Base-by-base conservation (phyloP, 1,140 invertebrate genomes). In the Caenorhabditis latens region DNA sequence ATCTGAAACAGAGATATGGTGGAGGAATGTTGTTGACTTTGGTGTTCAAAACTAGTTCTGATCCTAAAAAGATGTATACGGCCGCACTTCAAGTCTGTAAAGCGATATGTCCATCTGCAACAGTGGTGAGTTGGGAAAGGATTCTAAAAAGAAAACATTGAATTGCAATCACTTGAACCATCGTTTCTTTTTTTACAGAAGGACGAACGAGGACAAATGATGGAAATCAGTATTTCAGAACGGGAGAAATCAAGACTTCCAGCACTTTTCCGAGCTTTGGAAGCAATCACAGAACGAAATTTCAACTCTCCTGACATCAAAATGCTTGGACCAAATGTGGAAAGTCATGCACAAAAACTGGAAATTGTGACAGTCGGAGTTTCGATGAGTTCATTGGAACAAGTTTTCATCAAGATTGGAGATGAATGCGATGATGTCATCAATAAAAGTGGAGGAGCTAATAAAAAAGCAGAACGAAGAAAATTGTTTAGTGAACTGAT, bases 1-100 rank as follows among this genome's bases (percentile, higher is more conserved):
- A 94, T 91, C 92, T 95, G 16, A 95, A 95, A 92, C 87, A 91
- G 48, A 83, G 84, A 61, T 91, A 61, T 50, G 46, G 71, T 40
- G 16, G 19, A 11, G 40, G 61, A 67, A 48, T 83, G 42, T 67
- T 50, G 14, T 50, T 67, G 19, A 71, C 58, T 0, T 67, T 53
- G 84, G 63, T 53, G 13, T 53, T 85, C 43, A 58, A 48, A 8
- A 84, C 55, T 32, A n/a, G 0, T 42, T 32, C 32, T 4, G 48
- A 55, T 53, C 79, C 79, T 6, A 53, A 55, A 13, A 32, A 57
- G 8, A 46, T 11, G 14, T 83, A 83, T 57, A 32, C 53, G 5
- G 21, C 21, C 8, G 79, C 79, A 1, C 14, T 42, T 0, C 9
- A 53, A n/a, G 53, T 55, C 55, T 83, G 53, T 83, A 57, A 83